phyloP scores from a whole-genome alignment of 2,797 vertebrate species.

The Denticeps clupeoides region DNA sequence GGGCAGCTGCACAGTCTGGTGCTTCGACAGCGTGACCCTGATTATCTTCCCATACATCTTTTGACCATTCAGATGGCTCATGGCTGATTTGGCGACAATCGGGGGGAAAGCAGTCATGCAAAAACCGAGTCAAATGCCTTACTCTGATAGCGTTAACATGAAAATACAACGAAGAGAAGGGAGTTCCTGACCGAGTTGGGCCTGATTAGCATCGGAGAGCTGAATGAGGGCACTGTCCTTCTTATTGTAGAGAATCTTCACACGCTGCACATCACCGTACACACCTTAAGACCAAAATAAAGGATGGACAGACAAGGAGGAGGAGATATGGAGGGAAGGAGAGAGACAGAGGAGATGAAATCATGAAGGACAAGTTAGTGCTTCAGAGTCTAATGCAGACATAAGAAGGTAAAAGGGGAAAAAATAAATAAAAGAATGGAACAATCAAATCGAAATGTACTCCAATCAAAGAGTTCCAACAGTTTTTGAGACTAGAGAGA shows the following conservation, averaged over 20 bases:
- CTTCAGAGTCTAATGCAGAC: slow-evolving; percentile 63
- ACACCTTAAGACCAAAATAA: slow-evolving; percentile 76
- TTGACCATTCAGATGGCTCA: slow-evolving; percentile 97
- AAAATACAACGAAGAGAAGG: no score
- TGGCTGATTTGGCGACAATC: slow-evolving; percentile 65
- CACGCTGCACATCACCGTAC: slow-evolving; percentile 95
- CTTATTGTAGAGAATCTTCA: slow-evolving; percentile 99
- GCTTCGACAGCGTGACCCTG: slow-evolving; percentile 92
- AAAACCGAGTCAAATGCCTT: background rate
- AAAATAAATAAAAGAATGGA: slow-evolving; percentile 71
- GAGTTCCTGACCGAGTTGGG: slow-evolving; percentile 93
- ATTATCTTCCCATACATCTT: slow-evolving; percentile 98
- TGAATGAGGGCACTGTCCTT: slow-evolving; percentile 98
- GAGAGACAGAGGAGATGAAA: slow-evolving; percentile 51
- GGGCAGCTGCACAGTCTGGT: slow-evolving; percentile 92
- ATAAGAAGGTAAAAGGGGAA: slow-evolving; percentile 37
- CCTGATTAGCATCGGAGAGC: slow-evolving; percentile 93
- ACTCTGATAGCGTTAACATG: background rate
- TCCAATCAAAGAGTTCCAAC: slow-evolving; percentile 53
- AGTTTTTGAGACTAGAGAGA: slow-evolving; percentile 62
- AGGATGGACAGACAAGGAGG: slow-evolving; percentile 55
- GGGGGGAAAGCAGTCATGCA: background rate
- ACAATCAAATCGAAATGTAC: slow-evolving; percentile 69
- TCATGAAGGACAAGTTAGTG: slow-evolving; percentile 62
- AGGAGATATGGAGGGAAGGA: slow-evolving; percentile 37